Conservation (phyloP, 2,888 invertebrate species). For the Zonitis immaculata region DNA sequence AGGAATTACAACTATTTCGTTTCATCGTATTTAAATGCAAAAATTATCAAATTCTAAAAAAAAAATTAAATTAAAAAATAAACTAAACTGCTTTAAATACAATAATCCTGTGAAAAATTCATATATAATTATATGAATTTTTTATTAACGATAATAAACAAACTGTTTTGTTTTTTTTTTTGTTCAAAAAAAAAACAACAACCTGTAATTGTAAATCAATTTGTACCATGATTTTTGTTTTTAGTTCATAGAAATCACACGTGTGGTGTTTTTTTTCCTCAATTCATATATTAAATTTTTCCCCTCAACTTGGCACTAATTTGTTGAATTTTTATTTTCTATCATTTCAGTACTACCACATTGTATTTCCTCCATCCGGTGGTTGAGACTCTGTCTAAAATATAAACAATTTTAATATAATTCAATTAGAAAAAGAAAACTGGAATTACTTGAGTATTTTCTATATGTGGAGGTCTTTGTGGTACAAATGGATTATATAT, state of each 20-base stretch:
- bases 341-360: slow-evolving; percentile 29
- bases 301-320: slow-evolving; percentile 26
- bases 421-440: neutral
- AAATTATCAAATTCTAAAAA: neutral
- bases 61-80: too few relatives aligned
- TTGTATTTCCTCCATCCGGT: slow-evolving; percentile 26
- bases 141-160: neutral
- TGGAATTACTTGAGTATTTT: slow-evolving; percentile 30
- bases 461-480: slow-evolving; percentile 28
- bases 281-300: neutral
- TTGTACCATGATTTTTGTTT: neutral
- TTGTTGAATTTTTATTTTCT: neutral
- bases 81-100: neutral
- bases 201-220: neutral
- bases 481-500: slow-evolving; percentile 37
- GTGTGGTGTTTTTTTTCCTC: slow-evolving; percentile 10
- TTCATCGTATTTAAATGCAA: neutral
- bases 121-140: neutral
- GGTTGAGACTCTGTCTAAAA: slow-evolving; percentile 16
- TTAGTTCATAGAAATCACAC: neutral
- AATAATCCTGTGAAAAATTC: neutral
- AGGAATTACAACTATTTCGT: neutral
- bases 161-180: neutral
- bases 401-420: neutral
- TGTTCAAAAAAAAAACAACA: too few relatives aligned